Percentiles rank a stretch among this genome's conserved stretches.
Evolutionary conservation across 2,113 vertebrate genomes (phyloP).

Genomic region (Lasiurus cinereus): DNA sequence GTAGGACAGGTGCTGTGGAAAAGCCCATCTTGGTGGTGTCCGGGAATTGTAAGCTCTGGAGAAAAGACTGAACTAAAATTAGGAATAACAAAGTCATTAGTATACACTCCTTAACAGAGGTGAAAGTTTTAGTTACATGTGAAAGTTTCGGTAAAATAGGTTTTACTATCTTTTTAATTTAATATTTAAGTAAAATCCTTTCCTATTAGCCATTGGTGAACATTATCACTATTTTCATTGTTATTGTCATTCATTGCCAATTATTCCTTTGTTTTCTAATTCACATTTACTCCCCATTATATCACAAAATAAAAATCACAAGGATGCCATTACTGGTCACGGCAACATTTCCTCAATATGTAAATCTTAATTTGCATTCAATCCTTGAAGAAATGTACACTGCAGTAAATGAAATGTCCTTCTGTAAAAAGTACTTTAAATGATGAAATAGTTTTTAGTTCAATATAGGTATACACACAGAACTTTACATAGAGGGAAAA

Average conservation of each 20-base stretch:
- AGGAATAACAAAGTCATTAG: slow-evolving; percentile 34
- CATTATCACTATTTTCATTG: slow-evolving; percentile 32
- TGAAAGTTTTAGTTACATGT: not conserved
- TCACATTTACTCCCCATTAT: slow-evolving; percentile 30
- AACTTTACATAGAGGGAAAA: slow-evolving; percentile 31
- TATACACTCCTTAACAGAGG: slow-evolving; percentile 25
- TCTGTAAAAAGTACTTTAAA: slow-evolving; percentile 48
- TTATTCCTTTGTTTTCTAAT: slow-evolving; percentile 51
- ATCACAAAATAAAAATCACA: slow-evolving; percentile 67
- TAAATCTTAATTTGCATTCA: slow-evolving; percentile 56
- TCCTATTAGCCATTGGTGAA: slow-evolving; percentile 19
- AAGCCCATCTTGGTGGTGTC: not conserved
- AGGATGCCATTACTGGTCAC: not conserved
- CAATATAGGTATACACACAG: not conserved
- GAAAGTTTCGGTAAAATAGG: slow-evolving; percentile 24
- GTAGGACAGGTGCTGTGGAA: not conserved
- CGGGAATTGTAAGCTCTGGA: slow-evolving; percentile 44
- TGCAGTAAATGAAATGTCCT: slow-evolving; percentile 17
- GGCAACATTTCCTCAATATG: slow-evolving; percentile 49
- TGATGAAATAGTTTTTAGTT: slow-evolving; percentile 61
- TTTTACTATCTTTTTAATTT: slow-evolving; percentile 24
- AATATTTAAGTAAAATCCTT: slow-evolving; percentile 36
- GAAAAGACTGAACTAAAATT: slow-evolving; percentile 66
- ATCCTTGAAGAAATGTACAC: slow-evolving; percentile 45
- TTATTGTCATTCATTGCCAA: not conserved